These are phyloP conservation scores for Sinocyclocheilus anshuiensis DNA, from an alignment of 2,113 vertebrate species.

Conservation along the genomic window DNA sequence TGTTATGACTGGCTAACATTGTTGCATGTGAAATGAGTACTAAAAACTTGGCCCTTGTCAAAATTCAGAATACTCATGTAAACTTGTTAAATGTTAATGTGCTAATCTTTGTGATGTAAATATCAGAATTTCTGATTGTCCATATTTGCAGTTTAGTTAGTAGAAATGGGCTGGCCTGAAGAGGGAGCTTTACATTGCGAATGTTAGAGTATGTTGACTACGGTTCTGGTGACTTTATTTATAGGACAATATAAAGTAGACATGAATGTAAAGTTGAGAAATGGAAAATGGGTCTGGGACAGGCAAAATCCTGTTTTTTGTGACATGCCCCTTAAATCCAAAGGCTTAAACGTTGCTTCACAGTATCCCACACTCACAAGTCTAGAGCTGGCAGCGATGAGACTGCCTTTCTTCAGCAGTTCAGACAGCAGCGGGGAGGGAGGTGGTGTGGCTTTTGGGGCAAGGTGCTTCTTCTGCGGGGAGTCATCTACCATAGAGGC, in stretches of 20 bases:
- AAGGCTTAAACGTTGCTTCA: not conserved
- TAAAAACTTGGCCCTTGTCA: not conserved
- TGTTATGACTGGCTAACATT: not conserved
- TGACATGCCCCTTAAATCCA: conserved; percentile 2
- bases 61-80: not conserved
- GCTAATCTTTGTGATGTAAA: too few relatives aligned
- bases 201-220: not conserved
- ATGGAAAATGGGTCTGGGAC: not conserved
- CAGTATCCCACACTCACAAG: conserved; percentile 81
- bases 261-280: not conserved
- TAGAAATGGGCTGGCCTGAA: not conserved
- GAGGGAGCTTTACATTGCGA: not conserved
- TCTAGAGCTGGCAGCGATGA: conserved; percentile 93
- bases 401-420: conserved; percentile 97
- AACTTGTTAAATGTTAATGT: not conserved
- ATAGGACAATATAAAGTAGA: not conserved
- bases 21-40: not conserved
- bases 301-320: not conserved
- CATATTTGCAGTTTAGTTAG: not conserved
- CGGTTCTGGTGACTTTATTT: not conserved
- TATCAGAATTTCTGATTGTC: too few relatives aligned
- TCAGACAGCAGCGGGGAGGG: conserved; percentile 97
- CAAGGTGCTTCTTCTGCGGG: conserved; percentile 93
- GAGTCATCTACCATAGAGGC: conserved; percentile 90
- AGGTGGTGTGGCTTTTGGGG: conserved; percentile 95